phyloP scores from a whole-genome alignment of 2,113 vertebrate species.

The Fregetta grallaria region DNA sequence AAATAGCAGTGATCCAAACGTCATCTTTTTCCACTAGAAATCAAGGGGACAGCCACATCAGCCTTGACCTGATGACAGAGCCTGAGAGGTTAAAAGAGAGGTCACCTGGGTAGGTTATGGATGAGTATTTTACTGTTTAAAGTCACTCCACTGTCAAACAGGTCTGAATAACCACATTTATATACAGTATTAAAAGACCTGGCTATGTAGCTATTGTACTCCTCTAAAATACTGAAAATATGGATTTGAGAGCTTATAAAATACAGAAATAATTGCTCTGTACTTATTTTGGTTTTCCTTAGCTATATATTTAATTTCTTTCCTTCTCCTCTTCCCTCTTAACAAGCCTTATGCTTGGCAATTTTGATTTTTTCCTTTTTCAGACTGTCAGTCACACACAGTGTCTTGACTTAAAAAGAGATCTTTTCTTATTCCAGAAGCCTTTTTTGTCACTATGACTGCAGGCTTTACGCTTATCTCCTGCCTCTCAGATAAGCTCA shows the following conservation, averaged over 20 bases:
- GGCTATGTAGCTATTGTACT: neutral
- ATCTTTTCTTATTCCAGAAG: constrained; percentile 37
- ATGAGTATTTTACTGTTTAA: neutral
- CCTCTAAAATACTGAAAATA: neutral
- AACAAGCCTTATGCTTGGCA: neutral
- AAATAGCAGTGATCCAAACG: neutral
- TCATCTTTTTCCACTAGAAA: neutral
- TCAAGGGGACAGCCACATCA: neutral
- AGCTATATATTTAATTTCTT: neutral
- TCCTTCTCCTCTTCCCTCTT: neutral
- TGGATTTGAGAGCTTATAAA: neutral
- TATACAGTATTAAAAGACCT: neutral
- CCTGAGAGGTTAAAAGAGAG: neutral
- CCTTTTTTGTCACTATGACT: constrained; percentile 25
- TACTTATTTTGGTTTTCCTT: neutral
- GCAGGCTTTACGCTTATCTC: constrained; percentile 31
- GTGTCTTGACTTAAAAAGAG: constrained; percentile 17
- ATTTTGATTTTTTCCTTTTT: neutral
- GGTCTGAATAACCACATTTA: neutral
- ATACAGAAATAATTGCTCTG: neutral
- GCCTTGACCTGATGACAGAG: neutral
- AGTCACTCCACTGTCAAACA: neutral
- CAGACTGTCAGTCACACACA: neutral
- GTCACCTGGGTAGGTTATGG: neutral
- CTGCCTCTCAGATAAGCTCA: constrained; percentile 23